Conservation (phyloP, 1,140 invertebrate genomes). For the Drosophila chauvacae region DNA sequence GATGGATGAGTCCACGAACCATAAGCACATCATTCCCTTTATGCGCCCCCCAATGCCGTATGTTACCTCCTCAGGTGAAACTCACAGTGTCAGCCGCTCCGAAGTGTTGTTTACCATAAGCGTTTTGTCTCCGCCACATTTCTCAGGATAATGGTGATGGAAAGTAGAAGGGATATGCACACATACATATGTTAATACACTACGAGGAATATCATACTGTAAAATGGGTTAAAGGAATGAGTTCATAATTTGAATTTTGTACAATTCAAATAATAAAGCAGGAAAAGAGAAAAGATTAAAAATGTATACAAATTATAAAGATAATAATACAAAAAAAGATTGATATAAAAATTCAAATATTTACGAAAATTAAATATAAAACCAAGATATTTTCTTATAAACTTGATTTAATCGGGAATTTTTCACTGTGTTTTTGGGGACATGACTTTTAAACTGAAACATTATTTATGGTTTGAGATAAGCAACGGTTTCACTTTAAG, state of each 20-base stretch:
- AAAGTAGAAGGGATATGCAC: neutral
- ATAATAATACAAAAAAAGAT: too few relatives aligned
- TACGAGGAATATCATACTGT: neutral
- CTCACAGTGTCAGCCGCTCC: conserved; percentile 50
- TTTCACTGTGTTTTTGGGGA: neutral
- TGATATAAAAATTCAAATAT: too few relatives aligned
- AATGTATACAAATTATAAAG: neutral
- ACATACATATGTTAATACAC: neutral
- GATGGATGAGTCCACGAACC: conserved; percentile 67
- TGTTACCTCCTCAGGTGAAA: conserved; percentile 43
- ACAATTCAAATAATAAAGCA: too few relatives aligned
- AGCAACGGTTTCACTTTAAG: neutral
- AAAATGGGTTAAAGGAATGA: neutral
- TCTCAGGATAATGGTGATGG: neutral
- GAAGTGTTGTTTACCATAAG: conserved; percentile 68
- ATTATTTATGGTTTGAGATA: neutral
- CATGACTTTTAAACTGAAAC: neutral
- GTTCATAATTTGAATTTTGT: neutral
- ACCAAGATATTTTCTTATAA: neutral
- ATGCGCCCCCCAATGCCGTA: neutral
- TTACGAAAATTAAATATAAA: too few relatives aligned
- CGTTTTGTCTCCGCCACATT: conserved; percentile 28
- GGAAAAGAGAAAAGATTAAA: neutral
- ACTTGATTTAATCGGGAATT: neutral
- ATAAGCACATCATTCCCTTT: conserved; percentile 38